A percentile compares a stretch with the other conserved stretches of the same genome.
Evolutionary conservation across 2,888 invertebrate species (phyloP).

Genomic region (Mimachlamys varia): DNA sequence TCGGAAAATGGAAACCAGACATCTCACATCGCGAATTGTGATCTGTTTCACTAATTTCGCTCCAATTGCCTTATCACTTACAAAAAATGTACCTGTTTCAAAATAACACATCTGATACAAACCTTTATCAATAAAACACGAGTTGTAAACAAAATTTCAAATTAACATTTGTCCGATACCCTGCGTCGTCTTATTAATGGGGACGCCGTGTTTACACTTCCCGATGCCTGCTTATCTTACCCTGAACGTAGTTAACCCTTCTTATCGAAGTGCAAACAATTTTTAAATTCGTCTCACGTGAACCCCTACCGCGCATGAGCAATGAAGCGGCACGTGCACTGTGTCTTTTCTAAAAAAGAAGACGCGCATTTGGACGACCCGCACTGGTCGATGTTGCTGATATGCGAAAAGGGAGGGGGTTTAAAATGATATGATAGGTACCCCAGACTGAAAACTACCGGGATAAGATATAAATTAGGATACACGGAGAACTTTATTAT

Average conservation of each 20-base stretch:
- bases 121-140: background rate
- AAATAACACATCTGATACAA: background rate
- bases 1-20: background rate
- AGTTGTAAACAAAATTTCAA: background rate
- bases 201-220: background rate
- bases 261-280: background rate
- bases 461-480: slow-evolving; percentile 22
- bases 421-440: background rate
- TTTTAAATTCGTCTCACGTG: slow-evolving; percentile 27
- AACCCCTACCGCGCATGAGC: slow-evolving; percentile 9
- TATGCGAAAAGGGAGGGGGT: background rate
- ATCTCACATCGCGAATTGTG: background rate
- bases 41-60: background rate
- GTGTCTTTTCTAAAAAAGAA: background rate
- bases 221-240: background rate
- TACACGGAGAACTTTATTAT: background rate
- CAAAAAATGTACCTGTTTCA: background rate
- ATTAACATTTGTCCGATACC: slow-evolving; percentile 1
- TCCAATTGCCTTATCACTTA: background rate
- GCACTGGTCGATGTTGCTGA: background rate
- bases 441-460: background rate
- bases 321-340: slow-evolving; percentile 14
- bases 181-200: background rate
- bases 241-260: background rate
- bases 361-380: background rate